Conservation (phyloP, 2,797 vertebrate genomes). For the Spinibarbus caldwelli region DNA sequence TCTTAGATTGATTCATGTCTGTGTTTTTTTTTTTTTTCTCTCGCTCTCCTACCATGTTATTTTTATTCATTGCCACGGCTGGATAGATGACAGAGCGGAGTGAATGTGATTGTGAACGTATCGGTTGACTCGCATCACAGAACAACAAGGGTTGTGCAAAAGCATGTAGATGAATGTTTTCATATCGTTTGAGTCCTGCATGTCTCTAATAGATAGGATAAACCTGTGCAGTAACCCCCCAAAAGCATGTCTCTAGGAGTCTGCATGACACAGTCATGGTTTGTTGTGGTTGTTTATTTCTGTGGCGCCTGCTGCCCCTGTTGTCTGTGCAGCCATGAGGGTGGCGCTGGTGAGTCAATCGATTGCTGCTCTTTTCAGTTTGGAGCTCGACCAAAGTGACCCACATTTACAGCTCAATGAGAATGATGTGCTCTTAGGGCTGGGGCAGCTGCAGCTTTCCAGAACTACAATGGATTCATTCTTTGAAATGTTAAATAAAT, state of each 20-base stretch:
- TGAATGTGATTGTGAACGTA: background rate
- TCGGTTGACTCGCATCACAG: background rate
- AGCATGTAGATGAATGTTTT: conserved; percentile 1
- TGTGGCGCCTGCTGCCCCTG: background rate
- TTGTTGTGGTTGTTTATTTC: background rate
- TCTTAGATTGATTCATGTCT: conserved; percentile 54
- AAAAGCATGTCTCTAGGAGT: background rate
- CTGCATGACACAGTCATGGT: background rate
- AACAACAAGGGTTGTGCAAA: background rate
- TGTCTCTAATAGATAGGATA: background rate
- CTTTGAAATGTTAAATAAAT: background rate
- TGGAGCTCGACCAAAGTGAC: conserved; percentile 5
- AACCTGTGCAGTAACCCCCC: background rate
- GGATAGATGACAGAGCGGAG: conserved; percentile 28
- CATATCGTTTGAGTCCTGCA: background rate
- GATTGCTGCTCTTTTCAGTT: conserved; percentile 7
- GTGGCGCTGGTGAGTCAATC: background rate
- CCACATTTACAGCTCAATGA: conserved; percentile 27
- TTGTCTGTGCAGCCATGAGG: conserved; percentile 1
- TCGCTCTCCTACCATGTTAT: background rate
- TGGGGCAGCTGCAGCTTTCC: background rate
- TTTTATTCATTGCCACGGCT: background rate
- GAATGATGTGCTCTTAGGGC: background rate
- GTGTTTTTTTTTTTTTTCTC: conserved; percentile 6
- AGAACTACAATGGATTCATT: background rate